phyloP scores from a whole-genome alignment of 2,888 invertebrate genomes.

The Cotesia congregata region DNA sequence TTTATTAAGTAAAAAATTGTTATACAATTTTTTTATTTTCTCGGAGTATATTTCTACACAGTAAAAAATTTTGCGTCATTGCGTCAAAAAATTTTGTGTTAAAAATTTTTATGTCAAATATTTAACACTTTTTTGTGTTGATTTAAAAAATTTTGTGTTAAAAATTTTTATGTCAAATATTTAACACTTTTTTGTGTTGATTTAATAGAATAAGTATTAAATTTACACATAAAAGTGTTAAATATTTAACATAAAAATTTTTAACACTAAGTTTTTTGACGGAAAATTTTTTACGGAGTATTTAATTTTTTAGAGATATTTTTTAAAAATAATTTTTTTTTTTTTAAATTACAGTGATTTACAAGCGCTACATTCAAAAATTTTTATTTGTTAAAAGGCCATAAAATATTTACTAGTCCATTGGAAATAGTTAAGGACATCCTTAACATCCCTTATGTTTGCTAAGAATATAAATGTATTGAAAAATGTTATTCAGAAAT shows the following conservation, averaged over 20 bases:
- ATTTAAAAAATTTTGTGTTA: too few relatives aligned
- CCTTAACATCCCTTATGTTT: not conserved
- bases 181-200: too few relatives aligned
- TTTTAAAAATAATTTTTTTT: not conserved
- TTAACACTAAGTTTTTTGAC: too few relatives aligned
- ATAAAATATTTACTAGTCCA: not conserved
- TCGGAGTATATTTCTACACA: not conserved
- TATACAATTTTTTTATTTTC: constrained; percentile 3
- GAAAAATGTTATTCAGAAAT: not conserved
- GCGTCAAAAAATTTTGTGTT: too few relatives aligned
- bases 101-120: too few relatives aligned
- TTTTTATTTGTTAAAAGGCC: constrained; percentile 31
- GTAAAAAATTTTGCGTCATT: too few relatives aligned
- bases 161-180: too few relatives aligned
- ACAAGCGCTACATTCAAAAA: constrained; percentile 15
- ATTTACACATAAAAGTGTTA: too few relatives aligned
- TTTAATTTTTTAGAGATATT: not conserved
- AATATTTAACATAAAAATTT: too few relatives aligned
- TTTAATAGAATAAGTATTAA: too few relatives aligned
- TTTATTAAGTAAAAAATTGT: constrained; percentile 17
- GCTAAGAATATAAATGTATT: not conserved
- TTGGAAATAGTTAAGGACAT: not conserved
- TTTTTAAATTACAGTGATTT: not conserved
- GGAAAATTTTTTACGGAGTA: not conserved
- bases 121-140: too few relatives aligned